Percentiles rank a stretch among this genome's conserved stretches.
Evolutionary conservation across 2,113 vertebrate species (phyloP).

Genomic region (Platanista minor): DNA sequence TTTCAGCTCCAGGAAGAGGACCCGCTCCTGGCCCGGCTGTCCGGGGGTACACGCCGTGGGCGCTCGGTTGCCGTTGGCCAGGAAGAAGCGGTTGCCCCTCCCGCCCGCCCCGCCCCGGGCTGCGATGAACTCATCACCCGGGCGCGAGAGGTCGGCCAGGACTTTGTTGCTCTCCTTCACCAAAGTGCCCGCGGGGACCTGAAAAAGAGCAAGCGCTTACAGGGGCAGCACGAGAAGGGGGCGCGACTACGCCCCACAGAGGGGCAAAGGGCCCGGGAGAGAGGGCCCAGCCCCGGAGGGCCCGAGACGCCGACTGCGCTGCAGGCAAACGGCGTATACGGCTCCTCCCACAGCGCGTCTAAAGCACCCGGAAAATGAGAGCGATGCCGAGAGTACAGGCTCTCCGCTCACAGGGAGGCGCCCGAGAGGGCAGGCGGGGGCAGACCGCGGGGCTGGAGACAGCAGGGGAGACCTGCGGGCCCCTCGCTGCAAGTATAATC

Average conservation of each 20-base stretch:
- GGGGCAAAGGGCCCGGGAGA: too few species aligned
- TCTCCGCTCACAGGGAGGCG: neutral
- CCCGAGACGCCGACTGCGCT: neutral
- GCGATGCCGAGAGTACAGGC: rapidly evolving
- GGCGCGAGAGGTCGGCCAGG: conserved; percentile 85
- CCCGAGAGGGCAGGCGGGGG: neutral
- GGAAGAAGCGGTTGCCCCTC: conserved; percentile 94
- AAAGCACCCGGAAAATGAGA: rapidly evolving
- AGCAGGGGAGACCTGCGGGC: neutral
- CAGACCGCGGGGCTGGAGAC: rapidly evolving
- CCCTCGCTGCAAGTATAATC: too few species aligned
- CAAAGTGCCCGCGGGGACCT: conserved; percentile 95
- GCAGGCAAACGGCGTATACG: rapidly evolving
- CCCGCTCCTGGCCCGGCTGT: conserved; percentile 85
- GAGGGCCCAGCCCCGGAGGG: neutral
- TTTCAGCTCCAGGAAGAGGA: conserved; percentile 91
- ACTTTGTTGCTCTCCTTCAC: conserved; percentile 86
- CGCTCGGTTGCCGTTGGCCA: conserved; percentile 94
- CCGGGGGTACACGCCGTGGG: conserved; percentile 85
- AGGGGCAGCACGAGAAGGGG: rapidly evolving
- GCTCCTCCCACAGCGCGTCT: neutral
- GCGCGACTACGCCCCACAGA: neutral
- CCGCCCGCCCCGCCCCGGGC: conserved; percentile 91
- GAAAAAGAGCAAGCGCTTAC: neutral
- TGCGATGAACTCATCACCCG: conserved; percentile 89